Evolutionary conservation across 2,113 vertebrate genomes (phyloP), one percentile per base, ranked within the genome.

Genomic region (Anthoscopus minutus): DNA sequence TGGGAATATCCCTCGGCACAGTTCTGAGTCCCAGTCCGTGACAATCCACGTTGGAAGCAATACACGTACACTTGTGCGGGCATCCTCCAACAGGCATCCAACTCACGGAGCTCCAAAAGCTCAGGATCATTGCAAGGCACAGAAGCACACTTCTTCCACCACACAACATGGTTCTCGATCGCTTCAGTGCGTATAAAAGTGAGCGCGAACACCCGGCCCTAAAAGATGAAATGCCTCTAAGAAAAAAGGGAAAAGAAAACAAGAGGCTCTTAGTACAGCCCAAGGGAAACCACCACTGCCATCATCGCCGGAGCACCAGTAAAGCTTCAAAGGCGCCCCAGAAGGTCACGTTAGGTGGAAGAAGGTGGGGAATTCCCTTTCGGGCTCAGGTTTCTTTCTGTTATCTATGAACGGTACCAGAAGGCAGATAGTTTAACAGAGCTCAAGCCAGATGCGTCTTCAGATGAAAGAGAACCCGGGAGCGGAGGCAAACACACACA

Each of bases 11-110:
- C 96, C 98, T 98, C 24, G 99, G 99, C 42, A 99, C 98, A 1
- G 97, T 97, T 95, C 96, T 98, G 91, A 99, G 98, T 92, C 98
- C 99, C 88, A 99, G 98, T 94, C 98, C 98, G 33, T 99, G 99
- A 97, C 99, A 99, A 97, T 99, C 99, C 98, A 99, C 99, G 97
- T 98, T 99, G 84, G 99, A 98, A 67, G 99, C 99, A 35, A 99
- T 98, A 97, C 99, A 99, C 89, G 99, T 99, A 98, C 99, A 99
- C 97, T 99, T 99, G 96, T 98, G 98, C 25, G 99, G 99, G 97
- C 99, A 99, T 96, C 98, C 98, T 92, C 97, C 96, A 76, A 97
- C 98, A 31, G 98, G 97, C 76, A 96, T 71, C 89, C 97, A 96
- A 91, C 96, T 98, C 95, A 93, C 19, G 86, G 98, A 95, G 95